These are phyloP conservation scores for Microplitis demolitor DNA, from an alignment of 1,140 invertebrate genomes.

Conservation along the genomic window DNA sequence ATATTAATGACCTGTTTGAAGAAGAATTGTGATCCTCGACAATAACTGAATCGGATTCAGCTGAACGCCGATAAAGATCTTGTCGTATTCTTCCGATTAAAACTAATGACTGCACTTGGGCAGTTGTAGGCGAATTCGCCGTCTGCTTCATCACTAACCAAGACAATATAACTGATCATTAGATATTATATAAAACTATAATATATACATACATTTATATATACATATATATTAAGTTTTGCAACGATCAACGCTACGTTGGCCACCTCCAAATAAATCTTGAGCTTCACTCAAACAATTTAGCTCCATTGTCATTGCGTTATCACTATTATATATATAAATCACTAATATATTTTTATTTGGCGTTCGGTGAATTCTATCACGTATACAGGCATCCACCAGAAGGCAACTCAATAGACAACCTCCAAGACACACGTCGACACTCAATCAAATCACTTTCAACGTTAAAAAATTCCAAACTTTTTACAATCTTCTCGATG, in stretches of 20 bases:
- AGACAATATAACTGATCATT: conserved; percentile 23
- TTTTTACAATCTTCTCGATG: not conserved
- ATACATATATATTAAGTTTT: conserved; percentile 32
- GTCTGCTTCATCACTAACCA: conserved; percentile 45
- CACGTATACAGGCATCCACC: not conserved
- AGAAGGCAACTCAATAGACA: not conserved
- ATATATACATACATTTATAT: no score
- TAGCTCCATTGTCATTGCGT: conserved; percentile 24
- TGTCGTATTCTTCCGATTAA: conserved; percentile 36
- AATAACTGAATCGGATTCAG: conserved; percentile 17
- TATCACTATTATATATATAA: not conserved
- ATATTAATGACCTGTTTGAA: conserved; percentile 19
- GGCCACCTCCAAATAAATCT: conserved; percentile 33
- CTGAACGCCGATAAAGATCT: conserved; percentile 25
- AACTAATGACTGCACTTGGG: conserved; percentile 40
- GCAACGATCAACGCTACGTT: conserved; percentile 28
- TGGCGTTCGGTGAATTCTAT: not conserved
- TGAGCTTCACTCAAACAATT: conserved; percentile 32
- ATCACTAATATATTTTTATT: not conserved
- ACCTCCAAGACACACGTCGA: not conserved
- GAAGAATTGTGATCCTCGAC: conserved; percentile 24
- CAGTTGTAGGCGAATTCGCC: conserved; percentile 42
- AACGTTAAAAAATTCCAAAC: not conserved
- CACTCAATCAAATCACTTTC: not conserved
- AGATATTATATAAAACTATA: not conserved